Evolutionary conservation across 1,140 invertebrate species (phyloP).

Genomic region (Chlorops oryzae): DNA sequence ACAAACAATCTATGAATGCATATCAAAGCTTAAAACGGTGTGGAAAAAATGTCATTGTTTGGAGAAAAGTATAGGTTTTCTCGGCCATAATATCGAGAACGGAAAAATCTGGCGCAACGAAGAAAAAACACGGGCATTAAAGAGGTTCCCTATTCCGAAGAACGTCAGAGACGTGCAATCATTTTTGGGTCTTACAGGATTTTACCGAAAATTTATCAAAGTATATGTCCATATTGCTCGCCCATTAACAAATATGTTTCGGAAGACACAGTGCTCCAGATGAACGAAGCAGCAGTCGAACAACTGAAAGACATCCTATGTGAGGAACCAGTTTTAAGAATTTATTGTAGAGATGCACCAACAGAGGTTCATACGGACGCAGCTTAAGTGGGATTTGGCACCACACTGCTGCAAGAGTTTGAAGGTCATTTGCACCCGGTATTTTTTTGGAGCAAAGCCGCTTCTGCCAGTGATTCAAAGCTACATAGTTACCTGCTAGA

Average conservation of each 20-base stretch:
- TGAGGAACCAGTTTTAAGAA: conserved; percentile 35
- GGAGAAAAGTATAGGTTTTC: conserved; percentile 31
- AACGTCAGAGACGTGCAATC: conserved; percentile 28
- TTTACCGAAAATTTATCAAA: conserved; percentile 43
- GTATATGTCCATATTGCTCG: too few species aligned
- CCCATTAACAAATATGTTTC: too few species aligned
- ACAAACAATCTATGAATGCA: too few species aligned
- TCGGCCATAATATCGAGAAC: conserved; percentile 31
- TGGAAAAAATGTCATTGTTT: conserved; percentile 43
- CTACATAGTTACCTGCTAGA: conserved; percentile 44
- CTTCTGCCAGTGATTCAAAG: conserved; percentile 27
- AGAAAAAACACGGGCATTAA: conserved; percentile 31
- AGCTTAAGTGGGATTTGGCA: conserved; percentile 27
- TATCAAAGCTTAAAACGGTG: too few species aligned
- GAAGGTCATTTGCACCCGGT: conserved; percentile 48
- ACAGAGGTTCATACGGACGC: conserved; percentile 45
- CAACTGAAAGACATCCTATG: conserved; percentile 13
- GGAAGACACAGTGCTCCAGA: conserved; percentile 1
- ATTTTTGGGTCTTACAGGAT: conserved; percentile 39
- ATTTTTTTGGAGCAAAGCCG: conserved; percentile 45
- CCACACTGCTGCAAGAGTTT: conserved; percentile 35
- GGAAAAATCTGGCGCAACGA: conserved; percentile 25
- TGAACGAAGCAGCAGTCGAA: conserved; percentile 7
- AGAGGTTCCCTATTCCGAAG: conserved; percentile 17
- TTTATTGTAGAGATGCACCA: conserved; percentile 28